Percentiles rank a stretch among this genome's conserved stretches.
Evolutionary conservation across 92 coral and sea anemone species (phyloP).

Genomic region (Porites rus): DNA sequence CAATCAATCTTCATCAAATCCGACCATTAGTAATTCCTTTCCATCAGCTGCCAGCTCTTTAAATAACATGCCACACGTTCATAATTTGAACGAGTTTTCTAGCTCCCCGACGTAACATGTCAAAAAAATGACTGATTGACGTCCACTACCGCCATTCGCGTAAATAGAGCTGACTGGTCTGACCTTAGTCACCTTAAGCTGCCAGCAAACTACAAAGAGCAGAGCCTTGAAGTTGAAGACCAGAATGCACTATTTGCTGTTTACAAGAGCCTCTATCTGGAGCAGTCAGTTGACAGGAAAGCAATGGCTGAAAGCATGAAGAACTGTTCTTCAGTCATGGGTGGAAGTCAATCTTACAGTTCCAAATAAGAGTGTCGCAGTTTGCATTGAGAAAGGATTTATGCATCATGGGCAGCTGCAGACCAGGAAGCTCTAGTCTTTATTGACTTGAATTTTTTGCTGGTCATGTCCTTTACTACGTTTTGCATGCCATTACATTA

Average conservation of each 20-base stretch:
- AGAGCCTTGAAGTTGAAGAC: slow-evolving; percentile 64
- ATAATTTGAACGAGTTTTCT: neutral
- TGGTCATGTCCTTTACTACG: slow-evolving; percentile 60
- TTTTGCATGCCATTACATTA: slow-evolving; percentile 44
- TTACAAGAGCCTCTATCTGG: slow-evolving; percentile 65
- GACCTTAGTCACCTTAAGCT: slow-evolving; percentile 28
- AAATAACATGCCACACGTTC: neutral
- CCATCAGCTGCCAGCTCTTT: no score
- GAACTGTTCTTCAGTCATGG: slow-evolving; percentile 61
- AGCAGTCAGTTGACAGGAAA: slow-evolving; percentile 22
- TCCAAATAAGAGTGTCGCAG: slow-evolving; percentile 65
- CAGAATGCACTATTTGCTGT: slow-evolving; percentile 45
- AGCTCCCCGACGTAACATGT: slow-evolving; percentile 26
- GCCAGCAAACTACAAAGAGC: slow-evolving; percentile 52
- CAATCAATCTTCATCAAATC: no score
- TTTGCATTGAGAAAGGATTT: slow-evolving; percentile 64
- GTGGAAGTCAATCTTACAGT: slow-evolving; percentile 57
- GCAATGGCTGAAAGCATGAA: slow-evolving; percentile 54
- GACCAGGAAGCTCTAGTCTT: slow-evolving; percentile 43
- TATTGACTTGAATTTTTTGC: slow-evolving; percentile 55
- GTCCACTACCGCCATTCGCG: neutral
- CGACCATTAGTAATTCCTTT: no score
- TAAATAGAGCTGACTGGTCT: slow-evolving; percentile 44
- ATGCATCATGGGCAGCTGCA: slow-evolving; percentile 75
- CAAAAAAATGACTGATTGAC: neutral